Conservation (phyloP, 2,888 invertebrate species). For the Nemurella pictetii region DNA sequence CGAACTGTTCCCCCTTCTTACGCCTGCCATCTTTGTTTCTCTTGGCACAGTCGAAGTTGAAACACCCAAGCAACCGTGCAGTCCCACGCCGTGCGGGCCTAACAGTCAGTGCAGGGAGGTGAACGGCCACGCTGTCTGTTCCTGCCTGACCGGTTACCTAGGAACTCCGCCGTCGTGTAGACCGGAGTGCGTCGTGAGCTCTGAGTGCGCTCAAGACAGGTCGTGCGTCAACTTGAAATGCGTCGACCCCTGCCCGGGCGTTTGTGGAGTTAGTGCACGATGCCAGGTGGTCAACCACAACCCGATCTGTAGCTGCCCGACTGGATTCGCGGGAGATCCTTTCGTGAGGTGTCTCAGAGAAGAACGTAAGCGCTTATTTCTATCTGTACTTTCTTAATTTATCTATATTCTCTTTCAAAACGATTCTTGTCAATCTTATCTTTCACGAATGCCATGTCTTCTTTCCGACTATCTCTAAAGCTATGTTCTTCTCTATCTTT, state of each 20-base stretch:
- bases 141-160: slow-evolving; percentile 63
- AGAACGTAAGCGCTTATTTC: slow-evolving; percentile 47
- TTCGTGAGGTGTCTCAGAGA: slow-evolving; percentile 57
- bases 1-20: slow-evolving; percentile 38
- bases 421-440: slow-evolving; percentile 30
- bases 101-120: slow-evolving; percentile 66
- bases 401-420: slow-evolving; percentile 15
- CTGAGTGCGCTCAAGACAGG: slow-evolving; percentile 66
- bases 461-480: slow-evolving; percentile 17
- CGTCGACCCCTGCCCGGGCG: slow-evolving; percentile 66
- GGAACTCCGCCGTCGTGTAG: slow-evolving; percentile 67
- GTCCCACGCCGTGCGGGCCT: slow-evolving; percentile 68
- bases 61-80: slow-evolving; percentile 57
- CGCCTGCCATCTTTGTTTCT: slow-evolving; percentile 42
- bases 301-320: slow-evolving; percentile 67
- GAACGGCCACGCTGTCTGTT: slow-evolving; percentile 65
- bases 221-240: slow-evolving; percentile 67
- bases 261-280: slow-evolving; percentile 66
- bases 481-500: slow-evolving; percentile 26
- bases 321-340: slow-evolving; percentile 67
- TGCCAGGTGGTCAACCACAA: slow-evolving; percentile 70
- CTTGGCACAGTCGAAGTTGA: slow-evolving; percentile 47
- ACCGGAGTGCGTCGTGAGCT: slow-evolving; percentile 68
- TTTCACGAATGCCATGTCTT: slow-evolving; percentile 24
- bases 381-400: not conserved